Evolutionary conservation across 2,797 vertebrate genomes (phyloP), one percentile per base, ranked within the genome.

Genomic region (Enteromius treurensis): DNA sequence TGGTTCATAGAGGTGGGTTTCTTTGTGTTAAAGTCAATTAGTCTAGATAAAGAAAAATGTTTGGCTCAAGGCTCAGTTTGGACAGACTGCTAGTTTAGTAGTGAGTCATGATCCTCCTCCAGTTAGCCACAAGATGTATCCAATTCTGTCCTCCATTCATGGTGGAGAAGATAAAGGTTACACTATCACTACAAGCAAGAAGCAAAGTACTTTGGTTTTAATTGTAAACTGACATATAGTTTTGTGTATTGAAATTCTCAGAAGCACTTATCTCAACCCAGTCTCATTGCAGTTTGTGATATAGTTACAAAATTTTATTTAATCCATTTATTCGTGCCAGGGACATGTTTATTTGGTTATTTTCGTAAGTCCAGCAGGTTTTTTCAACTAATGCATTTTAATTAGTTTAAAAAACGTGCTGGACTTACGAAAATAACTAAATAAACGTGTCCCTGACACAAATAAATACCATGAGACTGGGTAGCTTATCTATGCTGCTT

Each of bases 81-180:
- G 42, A 34, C 45, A 83, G 62, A 32, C 71, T 70, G 64, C 70
- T 81, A 77, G 85, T 86, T 68, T 84, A 81, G 82, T 67, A 65
- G 53, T 87, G 85, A 89, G 51, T 90, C 87, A 89, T 82, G 26
- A 82, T n/a, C 34, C 82, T 79, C 81, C 75, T 80, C 85, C 77
- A 71, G 79, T 77, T 71, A 83, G 64, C 76, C 70, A 74, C 87
- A 78, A 34, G 10, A 34, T 70, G n/a, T 71, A 47, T 82, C 53
- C 60, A 29, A 40, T 29, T 15, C 69, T 70, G 23, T 69, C 51
- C 34, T 79, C 69, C 76, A 64, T 34, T 60, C 70, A 64, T 60
- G 60, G 55, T 67, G 32, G 65, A 79, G 82, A 70, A 47, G 60
- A 83, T 70, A 58, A 81, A 21, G 34, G 65, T 78, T 83, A 53